Base-by-base conservation (phyloP, 2,113 vertebrate species). In the Glaucidium brasilianum region DNA sequence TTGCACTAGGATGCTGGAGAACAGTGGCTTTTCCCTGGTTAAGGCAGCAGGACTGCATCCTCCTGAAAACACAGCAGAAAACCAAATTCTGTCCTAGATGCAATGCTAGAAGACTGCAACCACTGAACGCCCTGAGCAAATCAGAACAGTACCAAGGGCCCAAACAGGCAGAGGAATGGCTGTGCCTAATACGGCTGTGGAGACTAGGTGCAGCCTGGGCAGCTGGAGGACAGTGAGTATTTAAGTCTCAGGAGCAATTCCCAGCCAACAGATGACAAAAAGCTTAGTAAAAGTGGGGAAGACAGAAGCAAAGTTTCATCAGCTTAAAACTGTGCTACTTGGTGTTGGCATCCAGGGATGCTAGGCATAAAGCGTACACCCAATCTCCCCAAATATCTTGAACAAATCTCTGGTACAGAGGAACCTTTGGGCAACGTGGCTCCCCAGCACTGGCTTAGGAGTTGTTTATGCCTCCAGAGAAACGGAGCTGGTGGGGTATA, bases 21-120 rank as follows among this genome's bases (percentile, higher is more conserved):
- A 66, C 2, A 32, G 59, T 22, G 18, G 6, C 2, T 76, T 88
- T 75, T n/a, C 20, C 25, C 35, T 2, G 0, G 0, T 8, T 17
- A 66, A 90, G 34, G 14, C 71, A 39, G 41, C 27, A 58, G 45
- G 39, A 73, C 30, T 16, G 23, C 20, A 35, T 39, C 5, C 18
- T 10, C 45, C 15, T 2, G 0, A 60, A 93, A 67, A 41, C 39
- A 79, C 43, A 43, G 53, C 58, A 93, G 71, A 35, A 85, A 47
- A 34, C 1, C 17, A 29, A 75, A 80, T 77, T 66, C 30, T 86
- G 7, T 37, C 58, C 52, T 32, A 55, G 56, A 23, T 3, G 5
- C 10, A 41, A 9, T 0, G 2, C 12, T 2, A 6, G 23, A 56
- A 90, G 43, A 85, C 6, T 3, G 0, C 52, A 90, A 32, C 9